Evolutionary conservation across 1,140 invertebrate genomes (phyloP).

Genomic region (Drosophila lacertosa): DNA sequence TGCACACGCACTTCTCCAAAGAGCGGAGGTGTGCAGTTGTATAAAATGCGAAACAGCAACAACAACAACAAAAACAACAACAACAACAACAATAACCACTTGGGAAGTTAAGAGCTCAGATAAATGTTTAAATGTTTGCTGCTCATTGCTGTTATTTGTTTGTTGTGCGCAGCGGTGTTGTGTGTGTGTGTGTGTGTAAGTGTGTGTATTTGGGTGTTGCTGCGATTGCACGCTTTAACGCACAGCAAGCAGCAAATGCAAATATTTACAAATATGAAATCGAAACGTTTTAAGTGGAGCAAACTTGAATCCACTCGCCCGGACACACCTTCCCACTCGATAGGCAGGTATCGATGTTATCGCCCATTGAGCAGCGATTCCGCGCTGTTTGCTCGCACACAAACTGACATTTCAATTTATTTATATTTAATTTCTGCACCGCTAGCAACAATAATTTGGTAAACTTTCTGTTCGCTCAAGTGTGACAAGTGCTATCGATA

Average conservation of each 20-base stretch:
- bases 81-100: conserved; percentile 18
- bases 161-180: neutral
- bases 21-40: neutral
- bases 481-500: conserved; percentile 4
- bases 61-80: neutral
- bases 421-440: conserved; percentile 2
- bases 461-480: neutral
- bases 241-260: conserved; percentile 64
- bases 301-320: neutral
- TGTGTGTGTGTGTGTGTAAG: neutral
- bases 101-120: conserved; percentile 54
- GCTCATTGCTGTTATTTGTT: conserved; percentile 13
- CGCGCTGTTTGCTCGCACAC: neutral
- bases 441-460: neutral
- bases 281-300: conserved; percentile 26
- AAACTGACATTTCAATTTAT: neutral
- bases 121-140: conserved; percentile 59
- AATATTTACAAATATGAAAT: conserved; percentile 73
- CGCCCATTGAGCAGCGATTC: conserved; percentile 8
- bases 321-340: no score
- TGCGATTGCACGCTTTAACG: conserved; percentile 64
- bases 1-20: neutral
- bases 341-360: conserved; percentile 5
- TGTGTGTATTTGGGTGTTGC: conserved; percentile 18
- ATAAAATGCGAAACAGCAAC: conserved; percentile 1